phyloP scores from a whole-genome alignment of 1,140 invertebrate genomes.

The Leptinotarsa defecta region DNA sequence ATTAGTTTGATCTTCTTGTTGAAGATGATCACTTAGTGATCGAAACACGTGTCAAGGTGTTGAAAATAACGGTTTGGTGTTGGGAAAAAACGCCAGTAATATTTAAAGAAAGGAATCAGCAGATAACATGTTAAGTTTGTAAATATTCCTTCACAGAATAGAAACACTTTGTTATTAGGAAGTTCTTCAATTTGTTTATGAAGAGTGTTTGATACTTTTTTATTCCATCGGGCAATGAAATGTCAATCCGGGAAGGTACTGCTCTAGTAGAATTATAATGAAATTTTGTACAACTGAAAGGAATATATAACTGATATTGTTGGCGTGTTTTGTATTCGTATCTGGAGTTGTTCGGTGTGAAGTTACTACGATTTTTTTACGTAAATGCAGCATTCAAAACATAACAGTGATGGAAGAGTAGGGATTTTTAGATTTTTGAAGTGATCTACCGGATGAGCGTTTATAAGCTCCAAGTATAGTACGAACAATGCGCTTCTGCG shows the following conservation, averaged over 20 bases:
- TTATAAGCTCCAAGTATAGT: background rate
- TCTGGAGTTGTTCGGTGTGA: constrained; percentile 10
- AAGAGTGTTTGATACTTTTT: background rate
- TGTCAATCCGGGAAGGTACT: background rate
- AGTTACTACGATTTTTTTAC: background rate
- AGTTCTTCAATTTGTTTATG: background rate
- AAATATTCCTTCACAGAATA: background rate
- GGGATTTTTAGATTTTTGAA: background rate
- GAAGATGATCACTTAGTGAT: no score
- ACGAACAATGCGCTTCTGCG: background rate
- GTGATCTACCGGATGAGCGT: constrained; percentile 5
- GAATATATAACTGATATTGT: background rate
- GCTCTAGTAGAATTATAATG: constrained; percentile 7
- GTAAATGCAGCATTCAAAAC: background rate
- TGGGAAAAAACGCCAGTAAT: background rate
- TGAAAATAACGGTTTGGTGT: no score
- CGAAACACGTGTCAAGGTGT: no score
- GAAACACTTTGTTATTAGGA: background rate
- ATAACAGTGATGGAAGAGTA: background rate
- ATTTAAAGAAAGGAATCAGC: no score
- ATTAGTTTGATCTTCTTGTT: no score
- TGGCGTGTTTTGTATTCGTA: constrained; percentile 15
- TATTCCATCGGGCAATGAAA: constrained; percentile 1
- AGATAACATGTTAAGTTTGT: background rate
- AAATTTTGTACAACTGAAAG: constrained; percentile 6